These are phyloP conservation scores for Leucoma salicis DNA, from an alignment of 2,888 invertebrate species.

Conservation along the genomic window DNA sequence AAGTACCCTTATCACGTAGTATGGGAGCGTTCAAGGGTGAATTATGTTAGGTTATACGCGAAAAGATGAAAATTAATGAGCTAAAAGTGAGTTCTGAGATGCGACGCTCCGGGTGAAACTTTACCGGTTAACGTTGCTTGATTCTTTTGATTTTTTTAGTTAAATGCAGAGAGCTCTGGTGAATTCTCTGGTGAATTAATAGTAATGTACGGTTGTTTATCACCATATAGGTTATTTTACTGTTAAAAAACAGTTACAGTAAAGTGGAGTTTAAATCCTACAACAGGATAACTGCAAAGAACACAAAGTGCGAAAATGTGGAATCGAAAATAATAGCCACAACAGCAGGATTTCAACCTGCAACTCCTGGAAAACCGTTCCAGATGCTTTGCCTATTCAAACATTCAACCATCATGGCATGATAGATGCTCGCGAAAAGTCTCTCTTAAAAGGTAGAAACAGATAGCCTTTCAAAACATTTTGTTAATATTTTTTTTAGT, in stretches of 20 bases:
- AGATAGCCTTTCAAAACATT: too few species aligned
- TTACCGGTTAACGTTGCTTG: conserved; percentile 60
- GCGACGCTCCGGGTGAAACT: conserved; percentile 44
- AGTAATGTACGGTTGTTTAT: conserved; percentile 45
- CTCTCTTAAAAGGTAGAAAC: too few species aligned
- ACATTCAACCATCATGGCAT: too few species aligned
- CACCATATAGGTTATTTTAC: conserved; percentile 49
- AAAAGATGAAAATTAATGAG: conserved; percentile 82
- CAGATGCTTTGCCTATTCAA: too few species aligned
- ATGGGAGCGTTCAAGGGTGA: conserved; percentile 77
- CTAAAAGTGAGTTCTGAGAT: conserved; percentile 66
- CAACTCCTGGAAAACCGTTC: too few species aligned
- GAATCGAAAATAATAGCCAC: too few species aligned
- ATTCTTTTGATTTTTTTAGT: conserved; percentile 51
- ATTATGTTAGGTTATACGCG: conserved; percentile 74
- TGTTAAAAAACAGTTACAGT: too few species aligned
- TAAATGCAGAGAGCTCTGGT: conserved; percentile 45
- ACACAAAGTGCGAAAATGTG: too few species aligned
- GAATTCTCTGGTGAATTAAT: conserved; percentile 48
- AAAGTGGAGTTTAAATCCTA: conserved; percentile 48
- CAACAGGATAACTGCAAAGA: too few species aligned
- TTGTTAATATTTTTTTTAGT: too few species aligned
- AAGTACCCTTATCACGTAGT: conserved; percentile 73
- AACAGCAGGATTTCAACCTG: too few species aligned
- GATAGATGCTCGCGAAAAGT: too few species aligned